Conservation (phyloP, 2,113 vertebrate genomes). For the Chauna torquata region DNA sequence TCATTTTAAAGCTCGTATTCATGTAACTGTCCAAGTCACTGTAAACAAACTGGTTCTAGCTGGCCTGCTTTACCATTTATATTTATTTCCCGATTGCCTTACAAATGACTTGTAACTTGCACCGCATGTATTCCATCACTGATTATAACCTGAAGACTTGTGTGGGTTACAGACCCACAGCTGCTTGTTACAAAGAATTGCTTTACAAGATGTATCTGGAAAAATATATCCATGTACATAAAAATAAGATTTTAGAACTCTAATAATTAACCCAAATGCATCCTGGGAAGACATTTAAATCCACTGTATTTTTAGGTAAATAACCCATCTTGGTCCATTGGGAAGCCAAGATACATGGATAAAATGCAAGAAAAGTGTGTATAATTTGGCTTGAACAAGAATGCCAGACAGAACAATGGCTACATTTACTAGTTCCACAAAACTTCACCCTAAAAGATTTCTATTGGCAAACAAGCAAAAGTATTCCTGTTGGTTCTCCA, state of each 20-base stretch:
- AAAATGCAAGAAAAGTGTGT: not conserved
- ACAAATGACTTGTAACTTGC: not conserved
- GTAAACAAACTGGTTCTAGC: not conserved
- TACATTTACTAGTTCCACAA: not conserved
- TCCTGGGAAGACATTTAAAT: not conserved
- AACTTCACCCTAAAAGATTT: not conserved
- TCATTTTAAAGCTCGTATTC: not conserved
- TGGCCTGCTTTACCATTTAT: not conserved
- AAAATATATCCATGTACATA: not conserved
- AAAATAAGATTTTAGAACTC: slow-evolving; percentile 17
- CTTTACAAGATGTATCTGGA: not conserved
- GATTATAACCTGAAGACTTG: not conserved
- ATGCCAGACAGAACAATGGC: not conserved
- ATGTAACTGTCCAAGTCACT: not conserved
- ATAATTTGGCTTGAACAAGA: not conserved
- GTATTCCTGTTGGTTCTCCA: not conserved
- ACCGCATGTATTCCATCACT: not conserved
- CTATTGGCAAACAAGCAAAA: not conserved
- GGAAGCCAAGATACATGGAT: not conserved
- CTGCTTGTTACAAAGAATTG: not conserved
- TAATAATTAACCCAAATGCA: not conserved
- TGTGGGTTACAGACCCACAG: not conserved
- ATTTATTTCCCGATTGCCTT: not conserved
- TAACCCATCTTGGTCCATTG: not conserved
- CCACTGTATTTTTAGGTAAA: slow-evolving; percentile 25